Base-by-base conservation (phyloP, 2,888 invertebrate species). In the Pyrocoelia pectoralis region DNA sequence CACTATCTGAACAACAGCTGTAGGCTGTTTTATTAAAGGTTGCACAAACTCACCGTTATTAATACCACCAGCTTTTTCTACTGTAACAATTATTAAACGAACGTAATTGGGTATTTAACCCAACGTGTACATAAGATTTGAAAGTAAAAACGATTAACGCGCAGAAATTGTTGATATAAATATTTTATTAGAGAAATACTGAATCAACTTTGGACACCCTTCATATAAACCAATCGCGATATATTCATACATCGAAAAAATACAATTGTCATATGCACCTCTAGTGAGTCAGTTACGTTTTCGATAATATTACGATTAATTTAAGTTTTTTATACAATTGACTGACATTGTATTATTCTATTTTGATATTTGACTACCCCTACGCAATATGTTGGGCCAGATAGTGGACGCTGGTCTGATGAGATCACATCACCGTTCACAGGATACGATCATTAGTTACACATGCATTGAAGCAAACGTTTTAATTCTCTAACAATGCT, bases 321-420 rank as follows among this genome's bases (percentile, higher is more conserved):
- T 57, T 67, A 55, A 49, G 61, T 19, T 56, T 67, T 70, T 57
- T 29, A 66, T 61, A 54, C 58, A 58, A 61, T 66, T 74, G 76
- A 68, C 46, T 68, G 65, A 69, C 73, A 72, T 65, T 65, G 65
- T 71, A 71, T 76, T 76, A 78, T 79, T 78, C 77, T 77, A 72
- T 76, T 77, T 77, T 76, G 77, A 78, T 77, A 78, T 79, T 78
- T 74, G 74, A 73, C 76, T 72, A 77, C 77, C 77, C 77, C 77
- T 76, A 76, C 76, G 77, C 77, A 77, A 78, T 77, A 77, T 77
- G 77, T 74, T 77, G 66, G 74, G 68, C 66, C 68, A 68, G 74
- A 73, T 70, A 68, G 69, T 71, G 68, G 70, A 70, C 71, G 54
- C 61, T 67, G 68, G 66, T 63, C 67, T 53, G 48, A 52, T 54